phyloP scores from a whole-genome alignment of 2,113 vertebrate species.

The Monarcha castaneiventris region DNA sequence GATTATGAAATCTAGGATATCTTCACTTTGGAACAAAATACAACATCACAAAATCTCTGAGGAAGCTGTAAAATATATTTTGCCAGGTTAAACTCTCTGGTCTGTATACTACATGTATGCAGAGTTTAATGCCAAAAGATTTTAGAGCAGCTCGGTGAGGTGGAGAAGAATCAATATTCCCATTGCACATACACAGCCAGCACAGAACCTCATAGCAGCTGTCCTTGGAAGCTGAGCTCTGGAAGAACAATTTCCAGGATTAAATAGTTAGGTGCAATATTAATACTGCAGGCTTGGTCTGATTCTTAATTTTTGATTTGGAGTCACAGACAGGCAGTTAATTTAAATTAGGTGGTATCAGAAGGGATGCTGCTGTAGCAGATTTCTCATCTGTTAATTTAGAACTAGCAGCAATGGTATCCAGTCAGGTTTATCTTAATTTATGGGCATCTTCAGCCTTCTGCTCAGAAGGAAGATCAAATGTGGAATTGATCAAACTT shows the following conservation, averaged over 20 bases:
- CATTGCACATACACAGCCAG: background rate
- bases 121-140: background rate
- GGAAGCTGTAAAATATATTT: background rate
- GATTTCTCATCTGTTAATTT: constrained; percentile 53
- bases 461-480: background rate
- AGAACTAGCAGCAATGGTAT: background rate
- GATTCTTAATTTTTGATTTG: constrained; percentile 42
- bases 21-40: background rate
- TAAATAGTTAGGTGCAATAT: background rate
- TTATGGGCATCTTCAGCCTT: background rate
- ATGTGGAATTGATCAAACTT: background rate
- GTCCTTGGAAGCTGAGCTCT: background rate
- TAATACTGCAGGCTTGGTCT: background rate
- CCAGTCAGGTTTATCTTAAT: constrained; percentile 40
- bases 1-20: background rate
- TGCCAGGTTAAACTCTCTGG: background rate
- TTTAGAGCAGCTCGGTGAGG: background rate
- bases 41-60: background rate
- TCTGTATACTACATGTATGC: background rate
- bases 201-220: background rate
- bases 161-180: background rate
- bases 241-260: constrained; percentile 19
- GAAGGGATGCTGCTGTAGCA: constrained; percentile 9
- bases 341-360: constrained; percentile 53
- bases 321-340: constrained; percentile 53